Evolutionary conservation across 2,888 invertebrate species (phyloP), one percentile per base, ranked within the genome.

Genomic region (Archips crataeganus): DNA sequence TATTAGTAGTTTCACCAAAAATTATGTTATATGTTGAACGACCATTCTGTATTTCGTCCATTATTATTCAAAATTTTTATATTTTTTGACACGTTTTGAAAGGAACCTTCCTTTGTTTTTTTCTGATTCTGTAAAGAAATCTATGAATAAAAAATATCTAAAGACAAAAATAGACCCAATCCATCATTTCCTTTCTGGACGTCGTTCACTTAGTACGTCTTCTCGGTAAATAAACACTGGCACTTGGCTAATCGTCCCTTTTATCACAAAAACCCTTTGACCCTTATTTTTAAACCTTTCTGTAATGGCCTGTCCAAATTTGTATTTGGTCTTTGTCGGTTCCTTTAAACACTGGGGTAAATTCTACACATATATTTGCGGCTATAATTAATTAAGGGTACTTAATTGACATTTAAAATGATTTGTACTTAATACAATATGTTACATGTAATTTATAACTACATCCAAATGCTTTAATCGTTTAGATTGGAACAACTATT

Each of bases 301-400:
- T 32, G 32, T 32, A 63, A 63, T 47, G 32, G 63, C 32, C 13
- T 63, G 47, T 63, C 45, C 6, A 45, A 45, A 23, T 45, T 62
- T 32, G 23, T 23, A 45, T 45, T 45, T 1, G 32, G 32, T 23
- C 47, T 32, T 32, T n/a, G 13, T n/a, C 32, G 11, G 45, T 63
- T 32, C 15, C 39, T 6, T 47, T 63, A 34, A 63, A 47, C 8
- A 13, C 11, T 10, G 63, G 63, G 63, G 63, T 57, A 66, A 61
- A 74, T 75, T 75, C 39, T 32, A 61, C 32, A 72, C 36, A 67
- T 60, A 64, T 69, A n/a, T 62, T 75, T 74, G 32, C 9, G 32
- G 57, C 32, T 57, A 57, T 54, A 23, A 54, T 32, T 57, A 57
- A 57, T 49, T 57, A 11, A 11, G 32, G 32, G 57, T 57, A 23